Base-by-base conservation (phyloP, 2,888 invertebrate species). In the Oxyscelio sp. region DNA sequence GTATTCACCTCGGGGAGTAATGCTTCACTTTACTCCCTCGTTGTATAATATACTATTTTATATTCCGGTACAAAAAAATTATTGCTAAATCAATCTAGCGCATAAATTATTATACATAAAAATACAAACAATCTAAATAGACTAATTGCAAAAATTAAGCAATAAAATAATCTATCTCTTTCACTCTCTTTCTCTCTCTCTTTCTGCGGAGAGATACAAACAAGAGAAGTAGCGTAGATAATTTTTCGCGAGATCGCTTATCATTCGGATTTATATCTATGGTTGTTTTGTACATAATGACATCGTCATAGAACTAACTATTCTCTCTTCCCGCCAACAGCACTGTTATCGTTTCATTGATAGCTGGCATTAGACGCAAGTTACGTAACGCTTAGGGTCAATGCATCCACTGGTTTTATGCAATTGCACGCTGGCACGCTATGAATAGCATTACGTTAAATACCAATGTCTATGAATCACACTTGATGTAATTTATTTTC, bases 401-500 rank as follows among this genome's bases (percentile, higher is more conserved):
- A 93, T 90, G 94, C 92, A 93, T 93, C 92, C 92, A 89, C 89
- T 87, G 87, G 90, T 90, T 93, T 93, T 93, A 93, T 92, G 93
- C 92, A 93, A 92, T 92, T 93, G 92, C 92, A 92, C 90, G 92
- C 90, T 90, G 90, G 90, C 90, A 92, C 87, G 90, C 93, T 93
- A 93, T 92, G 92, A 92, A 93, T 93, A 93, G 93, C 85, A 86
- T 86, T 88, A 88, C 85, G 86, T 86, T 87, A 85, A 70, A 68
- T 86, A 89, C 88, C 83, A 83, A 87, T 63, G 78, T 70, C 70
- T 70, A 78, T 78, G 78, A 78, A 78, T 78, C 78, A 78, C 70
- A 31, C 61, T 70, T 22, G 59, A 54, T 52, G 78, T 61, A 54
- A 52, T 70, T 68, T 78, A 70, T 68, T 70, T 78, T 61, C 70